phyloP scores from a whole-genome alignment of 2,797 vertebrate genomes.

The Molossus alvarezi region DNA sequence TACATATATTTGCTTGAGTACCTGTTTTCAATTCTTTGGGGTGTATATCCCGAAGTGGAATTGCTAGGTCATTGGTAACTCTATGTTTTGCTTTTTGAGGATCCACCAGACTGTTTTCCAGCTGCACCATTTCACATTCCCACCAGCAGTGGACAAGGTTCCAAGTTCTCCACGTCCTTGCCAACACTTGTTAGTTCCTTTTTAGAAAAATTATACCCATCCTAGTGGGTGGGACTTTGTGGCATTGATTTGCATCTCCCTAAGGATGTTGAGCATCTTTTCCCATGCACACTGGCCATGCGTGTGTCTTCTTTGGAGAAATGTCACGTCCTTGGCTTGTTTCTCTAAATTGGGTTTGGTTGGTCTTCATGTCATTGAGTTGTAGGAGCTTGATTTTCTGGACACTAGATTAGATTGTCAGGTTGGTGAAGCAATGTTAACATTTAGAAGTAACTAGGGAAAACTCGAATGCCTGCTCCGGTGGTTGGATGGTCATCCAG shows the following conservation, averaged over 20 bases:
- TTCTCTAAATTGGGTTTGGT: not conserved
- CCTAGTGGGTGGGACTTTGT: not conserved
- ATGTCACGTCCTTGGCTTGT: not conserved
- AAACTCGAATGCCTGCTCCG: fast-evolving
- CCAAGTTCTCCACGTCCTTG: not conserved
- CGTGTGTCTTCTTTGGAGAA: not conserved
- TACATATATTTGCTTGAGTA: fast-evolving
- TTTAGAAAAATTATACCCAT: not conserved
- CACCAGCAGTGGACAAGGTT: no score
- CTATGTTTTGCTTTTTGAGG: not conserved
- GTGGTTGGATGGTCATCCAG: not conserved
- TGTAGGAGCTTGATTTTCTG: not conserved
- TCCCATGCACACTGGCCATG: fast-evolving
- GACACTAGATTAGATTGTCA: not conserved
- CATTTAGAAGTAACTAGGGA: not conserved
- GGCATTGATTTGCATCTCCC: not conserved
- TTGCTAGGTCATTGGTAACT: not conserved
- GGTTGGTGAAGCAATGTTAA: not conserved
- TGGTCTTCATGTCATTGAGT: not conserved
- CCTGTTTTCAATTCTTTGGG: not conserved
- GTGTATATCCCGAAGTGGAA: no score
- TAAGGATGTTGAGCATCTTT: fast-evolving
- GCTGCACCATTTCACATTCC: not conserved
- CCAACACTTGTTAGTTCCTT: not conserved
- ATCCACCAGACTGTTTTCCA: not conserved